Evolutionary conservation across 2,113 vertebrate genomes (phyloP).

Genomic region (Anolis sagrei): DNA sequence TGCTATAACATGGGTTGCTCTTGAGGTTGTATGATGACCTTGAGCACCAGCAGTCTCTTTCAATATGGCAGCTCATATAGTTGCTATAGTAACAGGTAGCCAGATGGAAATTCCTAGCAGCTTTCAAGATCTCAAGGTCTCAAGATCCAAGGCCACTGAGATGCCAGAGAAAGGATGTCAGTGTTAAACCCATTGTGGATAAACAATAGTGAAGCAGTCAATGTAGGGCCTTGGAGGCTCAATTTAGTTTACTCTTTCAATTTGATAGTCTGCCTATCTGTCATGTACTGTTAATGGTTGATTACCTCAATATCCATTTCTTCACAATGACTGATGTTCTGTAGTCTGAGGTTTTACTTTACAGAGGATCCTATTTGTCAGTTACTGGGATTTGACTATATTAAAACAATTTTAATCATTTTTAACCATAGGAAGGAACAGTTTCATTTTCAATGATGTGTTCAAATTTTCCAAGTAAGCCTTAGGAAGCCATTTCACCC

Average conservation of each 20-base stretch:
- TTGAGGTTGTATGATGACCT: background rate
- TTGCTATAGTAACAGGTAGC: slow-evolving; percentile 3
- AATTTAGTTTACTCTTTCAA: background rate
- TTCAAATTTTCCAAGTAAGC: background rate
- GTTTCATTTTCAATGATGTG: background rate
- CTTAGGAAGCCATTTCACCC: too few relatives aligned
- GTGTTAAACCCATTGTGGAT: background rate
- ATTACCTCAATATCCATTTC: background rate
- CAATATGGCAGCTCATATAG: background rate
- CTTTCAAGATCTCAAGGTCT: background rate
- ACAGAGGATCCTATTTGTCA: background rate
- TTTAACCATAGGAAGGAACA: background rate
- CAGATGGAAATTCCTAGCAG: background rate
- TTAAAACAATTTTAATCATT: background rate
- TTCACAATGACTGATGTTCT: background rate
- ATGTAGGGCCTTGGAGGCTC: background rate
- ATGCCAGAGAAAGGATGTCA: background rate
- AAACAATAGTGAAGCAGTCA: too few relatives aligned
- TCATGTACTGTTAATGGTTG: background rate
- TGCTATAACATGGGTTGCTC: background rate
- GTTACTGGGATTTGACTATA: background rate
- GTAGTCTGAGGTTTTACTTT: background rate
- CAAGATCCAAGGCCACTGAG: background rate
- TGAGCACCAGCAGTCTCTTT: background rate
- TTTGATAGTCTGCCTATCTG: background rate